Evolutionary conservation across 1,140 invertebrate species (phyloP), one percentile per base, ranked within the genome.

Genomic region (Drosophila ogumai): DNA sequence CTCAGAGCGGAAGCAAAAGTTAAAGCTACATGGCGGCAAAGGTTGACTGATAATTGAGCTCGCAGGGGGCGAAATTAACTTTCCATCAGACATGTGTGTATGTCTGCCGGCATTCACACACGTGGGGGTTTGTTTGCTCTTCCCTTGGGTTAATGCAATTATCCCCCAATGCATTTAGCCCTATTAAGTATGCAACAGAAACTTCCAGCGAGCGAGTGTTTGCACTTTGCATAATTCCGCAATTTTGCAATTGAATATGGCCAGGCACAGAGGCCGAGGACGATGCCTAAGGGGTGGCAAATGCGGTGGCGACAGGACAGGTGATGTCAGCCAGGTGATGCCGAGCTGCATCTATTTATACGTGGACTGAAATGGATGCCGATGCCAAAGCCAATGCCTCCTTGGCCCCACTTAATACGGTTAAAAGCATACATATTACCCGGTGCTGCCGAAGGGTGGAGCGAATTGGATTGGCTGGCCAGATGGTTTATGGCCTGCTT

Each of bases 131-230:
- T 49, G 65, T 69, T 63, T 55, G 36, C 47, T 31, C 56, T 58
- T 50, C 43, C 47, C 77, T 32, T 10, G 69, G 36, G 54, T 41
- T 72, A 91, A 91, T 91, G 75, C 80, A 91, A 91, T 91, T 91
- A 91, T 76, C 80, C 49, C 61, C 57, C 77, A 65, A 73, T 82
- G 77, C 79, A 90, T 85, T 78, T 90, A 82, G 72, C 68, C 80
- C 87, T 56, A 91, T 91, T 91, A 88, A 75, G 79, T 84, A 91
- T 91, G 87, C 87, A 91, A 87, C 75, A 79, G 67, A 84, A 87
- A 71, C 66, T 66, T 69, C 19, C 46, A 65, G 60, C 38, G 60
- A 19, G 63, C 43, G 67, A 72, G 85, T 91, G 78, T 87, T 91
- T 91, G 82, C 75, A 76, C 87, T 91, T 79, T 91, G 78, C 87